Conservation (phyloP, 2,888 invertebrate genomes). For the Andrena fulva region DNA sequence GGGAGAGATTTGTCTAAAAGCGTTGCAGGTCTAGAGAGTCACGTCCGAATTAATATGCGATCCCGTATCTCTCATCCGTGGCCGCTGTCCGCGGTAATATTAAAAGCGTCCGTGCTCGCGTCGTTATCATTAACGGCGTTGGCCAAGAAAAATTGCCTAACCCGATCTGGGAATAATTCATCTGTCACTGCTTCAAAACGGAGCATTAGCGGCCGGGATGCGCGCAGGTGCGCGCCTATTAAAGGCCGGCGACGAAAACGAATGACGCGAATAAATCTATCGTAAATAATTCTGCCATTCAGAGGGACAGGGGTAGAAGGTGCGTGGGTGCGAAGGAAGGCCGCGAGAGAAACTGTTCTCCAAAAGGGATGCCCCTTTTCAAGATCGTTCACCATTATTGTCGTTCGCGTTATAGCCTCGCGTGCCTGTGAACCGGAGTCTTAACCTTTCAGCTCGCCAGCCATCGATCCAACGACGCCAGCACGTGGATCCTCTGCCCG, state of each 20-base stretch:
- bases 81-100: constrained; percentile 36
- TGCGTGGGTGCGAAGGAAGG: not conserved
- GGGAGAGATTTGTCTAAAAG: constrained; percentile 53
- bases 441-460: constrained; percentile 18
- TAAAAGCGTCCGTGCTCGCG: constrained; percentile 33
- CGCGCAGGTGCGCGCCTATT: constrained; percentile 54
- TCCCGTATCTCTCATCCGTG: constrained; percentile 35
- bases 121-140: constrained; percentile 48
- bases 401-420: constrained; percentile 17
- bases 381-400: constrained; percentile 36
- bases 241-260: constrained; percentile 45
- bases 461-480: constrained; percentile 16
- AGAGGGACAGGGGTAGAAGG: too few relatives aligned
- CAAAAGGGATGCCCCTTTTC: constrained; percentile 16
- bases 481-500: not conserved
- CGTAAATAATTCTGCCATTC: constrained; percentile 37
- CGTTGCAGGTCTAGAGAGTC: constrained; percentile 41
- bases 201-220: constrained; percentile 19
- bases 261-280: constrained; percentile 50
- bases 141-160: constrained; percentile 51
- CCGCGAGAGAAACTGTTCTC: not conserved
- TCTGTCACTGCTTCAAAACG: constrained; percentile 51
- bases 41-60: constrained; percentile 67
- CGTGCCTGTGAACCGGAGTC: not conserved
- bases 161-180: constrained; percentile 62